phyloP scores from a whole-genome alignment of 2,797 vertebrate genomes.

The Gobio occitaniae region DNA sequence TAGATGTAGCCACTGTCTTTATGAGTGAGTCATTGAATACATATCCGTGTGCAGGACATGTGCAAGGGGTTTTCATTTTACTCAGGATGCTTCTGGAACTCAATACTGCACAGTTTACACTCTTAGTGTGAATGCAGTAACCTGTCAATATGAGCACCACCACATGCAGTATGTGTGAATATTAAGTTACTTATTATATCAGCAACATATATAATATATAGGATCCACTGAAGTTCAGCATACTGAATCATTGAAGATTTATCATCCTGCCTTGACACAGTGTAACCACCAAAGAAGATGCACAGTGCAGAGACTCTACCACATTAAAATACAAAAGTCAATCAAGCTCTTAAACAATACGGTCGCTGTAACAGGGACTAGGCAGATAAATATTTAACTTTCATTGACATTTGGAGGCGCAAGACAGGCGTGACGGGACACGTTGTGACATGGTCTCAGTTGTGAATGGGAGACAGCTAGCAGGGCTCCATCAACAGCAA shows the following conservation, averaged over 20 bases:
- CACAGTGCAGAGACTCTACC: slow-evolving; percentile 12
- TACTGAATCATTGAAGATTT: neutral
- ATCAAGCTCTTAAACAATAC: slow-evolving; percentile 19
- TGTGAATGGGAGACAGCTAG: slow-evolving; percentile 44
- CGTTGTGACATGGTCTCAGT: slow-evolving; percentile 27
- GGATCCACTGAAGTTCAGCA: neutral
- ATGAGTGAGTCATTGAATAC: neutral
- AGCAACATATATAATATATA: neutral
- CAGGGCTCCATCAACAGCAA: slow-evolving; percentile 50
- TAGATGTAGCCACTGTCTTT: neutral
- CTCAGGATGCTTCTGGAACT: neutral
- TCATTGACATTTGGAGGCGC: slow-evolving; percentile 45
- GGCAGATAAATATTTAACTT: slow-evolving; percentile 52
- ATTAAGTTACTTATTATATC: neutral
- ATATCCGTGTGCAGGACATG: neutral
- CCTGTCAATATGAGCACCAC: neutral
- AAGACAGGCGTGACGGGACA: slow-evolving; percentile 49
- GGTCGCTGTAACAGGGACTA: slow-evolving; percentile 24
- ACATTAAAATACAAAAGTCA: slow-evolving; percentile 27
- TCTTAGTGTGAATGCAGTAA: neutral
- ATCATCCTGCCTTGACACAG: neutral
- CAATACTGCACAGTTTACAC: neutral
- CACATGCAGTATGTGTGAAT: neutral
- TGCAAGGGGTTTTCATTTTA: neutral
- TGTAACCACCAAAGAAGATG: neutral